A percentile compares a stretch with the other conserved stretches of the same genome.
phyloP scores from a whole-genome alignment of 1,140 invertebrate species.

The Liolophura sinensis region DNA sequence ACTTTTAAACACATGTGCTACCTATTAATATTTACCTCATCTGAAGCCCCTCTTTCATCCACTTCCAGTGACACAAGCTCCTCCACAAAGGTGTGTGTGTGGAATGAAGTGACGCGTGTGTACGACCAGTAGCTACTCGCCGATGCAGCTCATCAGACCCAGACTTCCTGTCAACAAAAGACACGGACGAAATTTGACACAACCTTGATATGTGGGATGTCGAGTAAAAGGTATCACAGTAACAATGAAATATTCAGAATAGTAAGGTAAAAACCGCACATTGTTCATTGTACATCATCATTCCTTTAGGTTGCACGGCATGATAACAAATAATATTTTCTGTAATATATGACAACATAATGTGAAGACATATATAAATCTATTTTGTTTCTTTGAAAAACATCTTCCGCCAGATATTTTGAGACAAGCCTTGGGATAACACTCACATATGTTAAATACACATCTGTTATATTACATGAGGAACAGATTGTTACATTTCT shows the following conservation, averaged over 20 bases:
- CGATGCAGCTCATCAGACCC: conserved; percentile 31
- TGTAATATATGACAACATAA: no score
- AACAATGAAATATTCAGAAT: neutral
- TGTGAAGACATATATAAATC: no score
- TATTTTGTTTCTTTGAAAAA: no score
- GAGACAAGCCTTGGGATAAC: no score
- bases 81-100: conserved; percentile 47
- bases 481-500: no score
- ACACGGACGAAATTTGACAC: neutral
- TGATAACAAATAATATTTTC: no score
- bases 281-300: neutral
- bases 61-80: conserved; percentile 37
- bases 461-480: no score
- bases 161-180: conserved; percentile 39
- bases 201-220: neutral
- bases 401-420: no score
- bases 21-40: conserved; percentile 29
- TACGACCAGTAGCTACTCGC: conserved; percentile 25
- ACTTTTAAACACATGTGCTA: neutral
- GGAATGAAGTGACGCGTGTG: conserved; percentile 37
- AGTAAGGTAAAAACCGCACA: no score
- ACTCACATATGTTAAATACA: no score
- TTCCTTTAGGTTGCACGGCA: no score
- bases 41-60: conserved; percentile 29
- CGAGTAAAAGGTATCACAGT: no score